Base-by-base conservation (phyloP, 2,797 vertebrate species). In the Sebastolobus altivelis region DNA sequence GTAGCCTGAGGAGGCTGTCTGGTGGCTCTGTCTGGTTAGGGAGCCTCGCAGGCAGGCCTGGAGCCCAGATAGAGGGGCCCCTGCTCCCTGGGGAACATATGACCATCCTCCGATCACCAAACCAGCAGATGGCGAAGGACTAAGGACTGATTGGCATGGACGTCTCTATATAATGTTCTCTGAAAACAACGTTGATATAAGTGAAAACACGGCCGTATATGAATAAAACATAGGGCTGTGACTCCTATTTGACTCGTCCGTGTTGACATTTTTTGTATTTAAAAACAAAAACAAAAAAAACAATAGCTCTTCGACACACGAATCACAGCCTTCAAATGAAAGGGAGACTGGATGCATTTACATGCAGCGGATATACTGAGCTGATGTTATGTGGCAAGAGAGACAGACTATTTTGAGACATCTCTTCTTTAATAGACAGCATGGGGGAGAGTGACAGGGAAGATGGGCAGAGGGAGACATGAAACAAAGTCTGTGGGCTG, bases 191-290 rank as follows among this genome's bases (percentile, higher is more conserved):
- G 68, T 65, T 18, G 14, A 72, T 75, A 72, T 62, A 79, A 90
- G 80, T 79, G 65, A 87, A 87, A 90, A 85, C 63, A 71, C 5
- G 22, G 63, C 49, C 35, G 7, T 60, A 68, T 80, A 16, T 93
- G 87, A 94, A 95, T 94, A 94, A 92, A 93, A 92, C 88, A 94
- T 93, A 1, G 68, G 31, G 72, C 68, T 63, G 68, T 90, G 92
- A 92, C 92, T 95, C 85, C 82, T 87, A 62, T 78, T 87, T 91
- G 91, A 93, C 92, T 92, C 63, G 79, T 74, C 59, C 2, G 8
- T 73, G 67, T 67, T 85, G 74, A 82, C 68, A 66, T 84, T 72
- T 83, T 59, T 72, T 63, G 20, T n/a, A 31, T 22, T 18, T 20
- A 14, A 33, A n/a, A 65, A 76, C 40, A 84, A 25, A 75, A 16